Conservation (phyloP, 2,888 invertebrate genomes). For the Leptogaster cylindrica region DNA sequence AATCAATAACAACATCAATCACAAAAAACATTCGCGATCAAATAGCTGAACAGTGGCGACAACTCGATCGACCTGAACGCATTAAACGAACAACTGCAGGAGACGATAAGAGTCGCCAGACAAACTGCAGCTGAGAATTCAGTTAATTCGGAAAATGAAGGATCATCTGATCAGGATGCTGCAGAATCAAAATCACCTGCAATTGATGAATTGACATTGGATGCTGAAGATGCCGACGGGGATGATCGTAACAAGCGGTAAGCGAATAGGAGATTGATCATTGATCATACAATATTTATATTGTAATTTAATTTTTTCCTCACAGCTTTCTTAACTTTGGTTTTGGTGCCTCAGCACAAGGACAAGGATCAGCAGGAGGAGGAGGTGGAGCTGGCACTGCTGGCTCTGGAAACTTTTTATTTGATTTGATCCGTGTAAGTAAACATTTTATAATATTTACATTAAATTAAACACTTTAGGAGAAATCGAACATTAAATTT, state of each 20-base stretch:
- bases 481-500: no score
- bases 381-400: conserved; percentile 63
- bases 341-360: conserved; percentile 63
- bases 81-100: conserved; percentile 61
- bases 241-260: conserved; percentile 81
- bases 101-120: conserved; percentile 62
- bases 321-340: conserved; percentile 72
- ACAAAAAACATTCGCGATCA: conserved; percentile 40
- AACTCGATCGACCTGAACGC: conserved; percentile 60
- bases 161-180: conserved; percentile 58
- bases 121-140: conserved; percentile 51
- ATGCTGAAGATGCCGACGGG: conserved; percentile 72
- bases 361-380: conserved; percentile 59
- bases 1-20: conserved; percentile 25
- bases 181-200: conserved; percentile 70
- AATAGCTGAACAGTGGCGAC: conserved; percentile 49
- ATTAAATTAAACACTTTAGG: no score
- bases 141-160: conserved; percentile 38
- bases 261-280: not conserved
- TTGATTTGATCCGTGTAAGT: conserved; percentile 88
- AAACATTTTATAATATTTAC: no score
- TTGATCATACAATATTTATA: not conserved
- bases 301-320: not conserved
- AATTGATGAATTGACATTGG: conserved; percentile 74
- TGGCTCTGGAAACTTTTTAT: conserved; percentile 86